Conservation (phyloP, 2,113 vertebrate genomes). For the Empidonax alnorum region DNA sequence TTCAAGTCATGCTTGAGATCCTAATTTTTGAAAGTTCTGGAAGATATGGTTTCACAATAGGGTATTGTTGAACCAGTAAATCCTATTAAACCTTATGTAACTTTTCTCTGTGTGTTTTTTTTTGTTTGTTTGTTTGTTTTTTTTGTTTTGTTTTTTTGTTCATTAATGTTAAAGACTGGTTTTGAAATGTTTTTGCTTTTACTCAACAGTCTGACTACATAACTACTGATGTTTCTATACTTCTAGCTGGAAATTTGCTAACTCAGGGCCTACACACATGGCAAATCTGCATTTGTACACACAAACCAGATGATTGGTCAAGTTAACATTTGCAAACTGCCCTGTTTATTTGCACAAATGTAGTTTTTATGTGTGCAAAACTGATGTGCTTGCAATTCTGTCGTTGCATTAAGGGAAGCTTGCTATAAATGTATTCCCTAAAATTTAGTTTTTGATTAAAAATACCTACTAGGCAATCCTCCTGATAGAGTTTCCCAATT, state of each 20-base stretch:
- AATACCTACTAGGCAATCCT: conserved; percentile 54
- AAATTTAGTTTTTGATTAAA: conserved; percentile 64
- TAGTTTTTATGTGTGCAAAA: conserved; percentile 7
- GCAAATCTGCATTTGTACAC: background rate
- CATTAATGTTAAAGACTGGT: background rate
- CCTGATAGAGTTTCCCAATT: conserved; percentile 46
- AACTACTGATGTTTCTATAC: background rate
- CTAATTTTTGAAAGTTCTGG: background rate
- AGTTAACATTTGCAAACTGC: background rate
- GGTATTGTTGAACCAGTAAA: background rate
- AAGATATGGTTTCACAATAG: background rate
- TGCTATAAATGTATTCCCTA: background rate
- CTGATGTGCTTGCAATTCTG: conserved; percentile 46
- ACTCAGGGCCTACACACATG: background rate
- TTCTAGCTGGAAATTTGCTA: background rate
- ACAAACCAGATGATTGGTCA: conserved; percentile 18
- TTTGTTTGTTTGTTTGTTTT: no score
- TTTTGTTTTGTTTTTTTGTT: background rate
- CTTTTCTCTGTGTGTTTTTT: background rate
- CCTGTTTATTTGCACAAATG: conserved; percentile 24
- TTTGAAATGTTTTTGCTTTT: background rate
- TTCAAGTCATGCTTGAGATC: background rate
- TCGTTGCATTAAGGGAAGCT: background rate
- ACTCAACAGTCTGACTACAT: background rate
- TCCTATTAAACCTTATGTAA: background rate